Evolutionary conservation across 2,113 vertebrate species (phyloP).

Genomic region (Sialia sialis): DNA sequence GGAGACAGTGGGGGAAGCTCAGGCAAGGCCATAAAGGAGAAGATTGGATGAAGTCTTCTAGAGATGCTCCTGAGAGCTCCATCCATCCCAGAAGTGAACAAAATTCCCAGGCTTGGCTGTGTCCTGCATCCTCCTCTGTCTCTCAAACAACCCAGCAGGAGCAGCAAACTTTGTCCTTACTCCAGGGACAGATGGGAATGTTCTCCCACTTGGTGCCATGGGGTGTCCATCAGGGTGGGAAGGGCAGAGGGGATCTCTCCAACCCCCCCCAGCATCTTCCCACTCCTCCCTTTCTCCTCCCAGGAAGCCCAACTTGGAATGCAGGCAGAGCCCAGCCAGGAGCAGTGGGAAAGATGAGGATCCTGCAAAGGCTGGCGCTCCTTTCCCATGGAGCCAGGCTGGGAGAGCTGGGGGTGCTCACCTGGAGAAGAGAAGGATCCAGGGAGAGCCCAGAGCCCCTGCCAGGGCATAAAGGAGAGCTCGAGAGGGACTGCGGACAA

Average conservation of each 20-base stretch:
- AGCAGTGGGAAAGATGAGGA: not conserved
- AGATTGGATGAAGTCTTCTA: not conserved
- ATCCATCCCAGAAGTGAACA: not conserved
- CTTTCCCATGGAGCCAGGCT: not conserved
- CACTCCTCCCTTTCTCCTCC: not conserved
- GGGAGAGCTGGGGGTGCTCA: not conserved
- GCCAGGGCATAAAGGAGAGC: not conserved
- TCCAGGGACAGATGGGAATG: not conserved
- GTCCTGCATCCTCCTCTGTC: not conserved
- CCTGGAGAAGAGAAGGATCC: not conserved
- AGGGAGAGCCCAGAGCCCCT: not conserved
- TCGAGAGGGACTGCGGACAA: not conserved
- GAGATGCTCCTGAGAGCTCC: not conserved
- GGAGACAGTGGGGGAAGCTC: not conserved
- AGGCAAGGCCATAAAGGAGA: not conserved
- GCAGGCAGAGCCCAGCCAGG: not conserved
- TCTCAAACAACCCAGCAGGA: not conserved
- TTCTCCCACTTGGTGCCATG: accelerated
- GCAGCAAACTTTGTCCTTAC: not conserved
- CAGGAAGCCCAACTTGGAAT: not conserved
- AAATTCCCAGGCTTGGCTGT: not conserved
- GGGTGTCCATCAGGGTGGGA: not conserved
- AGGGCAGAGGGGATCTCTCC: not conserved
- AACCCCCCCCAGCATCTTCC: accelerated
- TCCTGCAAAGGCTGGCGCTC: not conserved